phyloP scores from a whole-genome alignment of 2,888 invertebrate species.

The Hydriomena furcata region DNA sequence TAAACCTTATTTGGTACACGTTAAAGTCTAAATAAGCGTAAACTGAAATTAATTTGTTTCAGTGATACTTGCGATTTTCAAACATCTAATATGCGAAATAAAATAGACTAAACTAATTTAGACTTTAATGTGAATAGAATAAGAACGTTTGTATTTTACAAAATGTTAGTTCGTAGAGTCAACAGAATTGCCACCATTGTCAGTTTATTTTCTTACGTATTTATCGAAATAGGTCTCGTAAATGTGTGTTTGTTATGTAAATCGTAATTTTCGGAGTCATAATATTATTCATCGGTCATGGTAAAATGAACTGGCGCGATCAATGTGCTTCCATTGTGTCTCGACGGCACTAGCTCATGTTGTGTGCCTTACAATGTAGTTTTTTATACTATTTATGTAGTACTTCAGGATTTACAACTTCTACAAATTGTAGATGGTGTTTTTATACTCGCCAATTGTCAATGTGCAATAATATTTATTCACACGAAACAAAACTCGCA shows the following conservation, averaged over 20 bases:
- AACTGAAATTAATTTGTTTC: too few relatives aligned
- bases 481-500: conserved; percentile 40
- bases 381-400: conserved; percentile 33
- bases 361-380: conserved; percentile 64
- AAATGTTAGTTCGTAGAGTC: too few relatives aligned
- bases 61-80: too few relatives aligned
- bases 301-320: conserved; percentile 30
- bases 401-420: conserved; percentile 26
- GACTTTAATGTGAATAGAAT: too few relatives aligned
- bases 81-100: too few relatives aligned
- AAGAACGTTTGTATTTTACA: too few relatives aligned
- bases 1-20: too few relatives aligned
- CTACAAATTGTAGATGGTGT: conserved; percentile 33
- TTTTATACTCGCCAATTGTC: conserved; percentile 34
- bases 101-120: too few relatives aligned
- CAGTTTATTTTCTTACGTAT: conserved; percentile 82
- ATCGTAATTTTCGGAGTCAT: conserved; percentile 66
- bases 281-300: conserved; percentile 27
- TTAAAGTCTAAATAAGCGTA: too few relatives aligned
- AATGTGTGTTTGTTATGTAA: conserved; percentile 76
- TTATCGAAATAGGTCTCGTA: conserved; percentile 77
- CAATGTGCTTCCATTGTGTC: conserved; percentile 57
- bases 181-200: conserved; percentile 21
- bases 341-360: conserved; percentile 55
- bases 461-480: conserved; percentile 39